Base-by-base conservation (phyloP, 2,113 vertebrate genomes). In the Chloebia gouldiae region DNA sequence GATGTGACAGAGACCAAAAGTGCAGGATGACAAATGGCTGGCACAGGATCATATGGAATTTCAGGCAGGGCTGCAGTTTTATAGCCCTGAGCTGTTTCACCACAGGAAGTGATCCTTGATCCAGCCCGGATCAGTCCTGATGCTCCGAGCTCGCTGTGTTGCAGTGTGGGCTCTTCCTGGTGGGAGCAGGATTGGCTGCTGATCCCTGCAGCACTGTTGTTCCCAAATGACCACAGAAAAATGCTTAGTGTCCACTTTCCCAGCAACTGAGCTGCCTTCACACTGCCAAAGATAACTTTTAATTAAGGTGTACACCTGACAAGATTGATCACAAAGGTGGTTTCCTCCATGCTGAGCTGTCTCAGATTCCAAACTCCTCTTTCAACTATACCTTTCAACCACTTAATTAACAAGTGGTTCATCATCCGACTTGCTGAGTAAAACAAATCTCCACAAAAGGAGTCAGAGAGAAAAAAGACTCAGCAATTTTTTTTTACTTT, bases 61-160 rank as follows among this genome's bases (percentile, higher is more conserved):
- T 45, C 33, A 69, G 4, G 25, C 31, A 71, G 18, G 66, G n/a
- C 39, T 7, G 1, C 37, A 78, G 33, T 20, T 81, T 22, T 47
- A 16, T 4, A 69, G 37, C 42, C 35, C 37, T 17, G 45, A 83
- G 44, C 64, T 1, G 5, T 31, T 30, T 7, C 27, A 64, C 16
- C 6, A 3, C 0, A 1, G 2, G 88, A 3, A 50, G 71, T 0
- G 0, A 76, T 28, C 23, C 0, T 15, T 12, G 50, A 31, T 61
- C 59, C 70, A 91, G 37, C 37, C 40, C 3, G 2, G 30, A 13
- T 47, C 66, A 3, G 1, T 40, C 33, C 53, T 7, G 1, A 4
- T 2, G 15, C 56, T 57, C 70, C 5, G 3, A 17, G 33, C 13
- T 28, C 0, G 0, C 51, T 17, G 17, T 3, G 13, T 1, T 6